These are phyloP conservation scores for Dicycla oo DNA, from an alignment of 2,888 invertebrate species.

Conservation along the genomic window DNA sequence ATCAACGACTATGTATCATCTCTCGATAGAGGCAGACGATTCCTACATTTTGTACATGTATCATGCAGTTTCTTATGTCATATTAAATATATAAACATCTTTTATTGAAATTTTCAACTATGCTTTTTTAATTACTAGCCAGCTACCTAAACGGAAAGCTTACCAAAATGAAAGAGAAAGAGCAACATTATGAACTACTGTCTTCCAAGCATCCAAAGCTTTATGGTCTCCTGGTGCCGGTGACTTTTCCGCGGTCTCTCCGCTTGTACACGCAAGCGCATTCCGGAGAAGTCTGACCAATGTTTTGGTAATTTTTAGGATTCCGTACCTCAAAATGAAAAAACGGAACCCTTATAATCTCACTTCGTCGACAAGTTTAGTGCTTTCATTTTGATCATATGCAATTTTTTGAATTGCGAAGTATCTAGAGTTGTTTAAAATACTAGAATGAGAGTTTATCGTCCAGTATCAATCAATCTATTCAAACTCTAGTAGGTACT, in stretches of 20 bases:
- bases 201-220: neutral
- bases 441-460: neutral
- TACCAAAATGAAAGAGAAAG: too few relatives aligned
- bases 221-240: constrained; percentile 1
- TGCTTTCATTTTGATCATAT: neutral
- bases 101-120: neutral
- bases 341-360: too few relatives aligned
- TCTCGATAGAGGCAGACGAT: neutral
- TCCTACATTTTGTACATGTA: too few relatives aligned
- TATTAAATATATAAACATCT: neutral
- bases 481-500: neutral
- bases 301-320: neutral
- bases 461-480: neutral
- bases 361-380: neutral
- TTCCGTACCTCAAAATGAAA: neutral
- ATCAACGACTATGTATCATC: neutral
- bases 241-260: neutral
- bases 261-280: neutral
- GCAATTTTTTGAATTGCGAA: neutral
- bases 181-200: neutral
- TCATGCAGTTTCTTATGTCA: neutral
- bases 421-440: neutral
- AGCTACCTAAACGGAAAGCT: neutral
- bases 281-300: neutral
- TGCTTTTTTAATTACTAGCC: neutral